Percentiles rank a stretch among this genome's conserved stretches.
Evolutionary conservation across 2,797 vertebrate genomes (phyloP).

Genomic region (Microchirus variegatus): DNA sequence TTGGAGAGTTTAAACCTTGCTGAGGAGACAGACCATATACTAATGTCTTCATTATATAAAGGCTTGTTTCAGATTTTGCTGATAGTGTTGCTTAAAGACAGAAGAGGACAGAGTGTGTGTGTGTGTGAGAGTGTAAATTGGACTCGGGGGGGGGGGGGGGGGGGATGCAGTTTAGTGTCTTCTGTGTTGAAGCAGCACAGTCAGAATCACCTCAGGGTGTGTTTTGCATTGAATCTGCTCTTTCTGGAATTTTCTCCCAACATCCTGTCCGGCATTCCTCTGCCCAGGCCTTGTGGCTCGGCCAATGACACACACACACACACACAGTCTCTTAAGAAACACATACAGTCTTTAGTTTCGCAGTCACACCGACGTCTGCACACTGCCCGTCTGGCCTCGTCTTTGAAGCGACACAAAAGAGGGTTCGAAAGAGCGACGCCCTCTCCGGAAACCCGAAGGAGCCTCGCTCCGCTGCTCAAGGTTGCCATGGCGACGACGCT

Average conservation of each 20-base stretch:
- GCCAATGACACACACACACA: conserved; percentile 39
- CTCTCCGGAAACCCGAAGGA: conserved; percentile 45
- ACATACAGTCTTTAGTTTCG: conserved; percentile 24
- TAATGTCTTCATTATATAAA: background rate
- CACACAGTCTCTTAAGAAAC: conserved; percentile 22
- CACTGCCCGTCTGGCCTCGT: conserved; percentile 30
- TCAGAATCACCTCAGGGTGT: conserved; percentile 39
- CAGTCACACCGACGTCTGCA: conserved; percentile 38
- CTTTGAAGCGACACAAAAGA: conserved; percentile 64
- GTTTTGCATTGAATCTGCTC: conserved; percentile 34
- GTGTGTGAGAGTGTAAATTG: conserved; percentile 56
- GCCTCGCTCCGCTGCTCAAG: conserved; percentile 11
- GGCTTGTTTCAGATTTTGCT: conserved; percentile 6
- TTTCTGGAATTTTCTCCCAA: conserved; percentile 68
- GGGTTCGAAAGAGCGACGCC: conserved; percentile 47
- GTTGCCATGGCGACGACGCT: conserved; percentile 66
- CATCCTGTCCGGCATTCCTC: conserved; percentile 76
- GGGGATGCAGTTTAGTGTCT: conserved; percentile 30
- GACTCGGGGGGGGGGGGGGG: too few species aligned
- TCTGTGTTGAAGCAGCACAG: conserved; percentile 24
- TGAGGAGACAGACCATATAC: conserved; percentile 1
- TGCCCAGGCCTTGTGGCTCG: conserved; percentile 40
- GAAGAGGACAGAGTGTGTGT: conserved; percentile 17
- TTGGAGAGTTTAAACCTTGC: background rate
- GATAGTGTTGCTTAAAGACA: conserved; percentile 17